Base-by-base conservation (phyloP, 2,888 invertebrate genomes). In the Yponomeuta sedellus region DNA sequence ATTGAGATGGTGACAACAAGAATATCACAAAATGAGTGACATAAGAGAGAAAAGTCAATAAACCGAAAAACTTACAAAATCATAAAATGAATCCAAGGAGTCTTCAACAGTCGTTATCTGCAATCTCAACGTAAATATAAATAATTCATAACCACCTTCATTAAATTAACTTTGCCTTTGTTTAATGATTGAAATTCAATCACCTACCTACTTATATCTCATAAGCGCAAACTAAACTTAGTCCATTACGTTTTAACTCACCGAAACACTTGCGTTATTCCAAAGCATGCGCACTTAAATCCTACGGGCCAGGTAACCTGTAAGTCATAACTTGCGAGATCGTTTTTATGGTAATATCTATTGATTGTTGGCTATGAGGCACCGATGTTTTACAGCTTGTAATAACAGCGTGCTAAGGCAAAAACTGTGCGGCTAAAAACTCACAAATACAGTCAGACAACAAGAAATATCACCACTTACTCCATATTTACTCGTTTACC, bases 301-400 rank as follows among this genome's bases (percentile, higher is more conserved):
- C 12, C 44, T 1, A 16, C 16, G 44, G 16, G 44, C 44, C 16
- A 16, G 44, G 12, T 52, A 52, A 3, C 44, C 16, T 16, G 44
- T 62, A 39, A 62, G 19, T 34, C 62, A 62, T 62, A 39, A 62
- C 34, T 34, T 10, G 19, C n/a, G 34, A 62, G 62, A 34, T 62
- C 62, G 28, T 19, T 62, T 52, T 34, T 62, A 62, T 62, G 56
- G 64, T 64, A 64, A 64, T 64, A 64, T 40, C 64, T 52, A 64
- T 64, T 56, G 64, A 64, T 64, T 44, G 64, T 44, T 34, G 19
- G 64, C 52, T 64, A 64, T 56, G 52, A 44, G 64, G 28, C 62
- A 52, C n/a, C 64, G 25, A 19, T 44, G 64, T 64, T 67, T 67
- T 67, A 67, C 56, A 64, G 40, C 58, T 56, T 40, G 52, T 67